Evolutionary conservation across 2,113 vertebrate genomes (phyloP).

Genomic region (Cheirogaleus medius): DNA sequence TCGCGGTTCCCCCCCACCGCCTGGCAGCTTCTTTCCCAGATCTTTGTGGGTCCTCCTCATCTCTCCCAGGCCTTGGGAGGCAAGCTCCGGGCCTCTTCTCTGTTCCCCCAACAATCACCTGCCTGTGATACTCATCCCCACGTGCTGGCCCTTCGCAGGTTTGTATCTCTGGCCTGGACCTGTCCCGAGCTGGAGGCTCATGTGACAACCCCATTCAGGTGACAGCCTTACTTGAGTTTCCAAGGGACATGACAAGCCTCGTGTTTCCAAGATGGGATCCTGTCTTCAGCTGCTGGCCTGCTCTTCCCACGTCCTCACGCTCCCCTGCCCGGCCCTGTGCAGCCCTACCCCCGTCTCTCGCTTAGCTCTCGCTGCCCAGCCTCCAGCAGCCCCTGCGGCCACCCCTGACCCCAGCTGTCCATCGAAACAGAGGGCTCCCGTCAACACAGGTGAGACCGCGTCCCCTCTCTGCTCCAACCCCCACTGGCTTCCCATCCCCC

Average conservation of each 20-base stretch:
- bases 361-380: too few species aligned
- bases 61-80: neutral
- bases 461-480: neutral
- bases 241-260: neutral
- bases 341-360: fast-evolving
- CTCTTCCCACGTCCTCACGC: neutral
- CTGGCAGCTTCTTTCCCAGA: neutral
- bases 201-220: too few species aligned
- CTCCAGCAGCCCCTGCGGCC: neutral
- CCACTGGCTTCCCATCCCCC: neutral
- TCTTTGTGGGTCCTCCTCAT: neutral
- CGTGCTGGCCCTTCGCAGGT: neutral
- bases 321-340: neutral
- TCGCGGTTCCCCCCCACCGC: neutral
- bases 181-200: neutral
- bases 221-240: neutral
- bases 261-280: neutral
- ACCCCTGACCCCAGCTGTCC: fast-evolving
- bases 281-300: neutral
- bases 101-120: neutral
- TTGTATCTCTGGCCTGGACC: neutral
- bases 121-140: neutral
- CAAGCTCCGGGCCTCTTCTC: neutral
- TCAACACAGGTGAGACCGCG: neutral
- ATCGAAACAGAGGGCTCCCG: neutral